Evolutionary conservation across 1,140 invertebrate genomes (phyloP).

Genomic region (Vanessa atalanta): DNA sequence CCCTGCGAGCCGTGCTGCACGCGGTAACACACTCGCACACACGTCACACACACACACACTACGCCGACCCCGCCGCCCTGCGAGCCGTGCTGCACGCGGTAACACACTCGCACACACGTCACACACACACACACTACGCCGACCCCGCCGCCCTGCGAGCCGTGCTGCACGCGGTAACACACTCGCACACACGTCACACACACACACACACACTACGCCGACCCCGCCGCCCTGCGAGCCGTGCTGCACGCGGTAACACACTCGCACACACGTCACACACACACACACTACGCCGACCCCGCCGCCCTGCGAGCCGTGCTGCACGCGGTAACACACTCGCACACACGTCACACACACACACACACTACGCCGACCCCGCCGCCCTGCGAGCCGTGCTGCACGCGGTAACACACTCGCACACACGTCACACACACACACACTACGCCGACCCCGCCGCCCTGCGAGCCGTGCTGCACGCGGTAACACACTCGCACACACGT

Average conservation of each 20-base stretch:
- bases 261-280: too few species aligned
- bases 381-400: constrained; percentile 89
- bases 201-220: too few species aligned
- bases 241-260: constrained; percentile 88
- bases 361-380: constrained; percentile 87
- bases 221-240: constrained; percentile 86
- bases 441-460: constrained; percentile 88
- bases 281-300: constrained; percentile 88
- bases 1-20: constrained; percentile 88
- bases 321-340: constrained; percentile 83
- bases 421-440: too few species aligned
- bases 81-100: constrained; percentile 89
- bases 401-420: constrained; percentile 81
- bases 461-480: constrained; percentile 88
- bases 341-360: too few species aligned
- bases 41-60: too few species aligned
- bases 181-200: too few species aligned
- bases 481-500: constrained; percentile 73
- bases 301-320: constrained; percentile 89
- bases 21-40: constrained; percentile 81
- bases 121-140: too few species aligned
- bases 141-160: constrained; percentile 87
- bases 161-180: constrained; percentile 87
- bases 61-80: constrained; percentile 87
- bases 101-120: constrained; percentile 59